Evolutionary conservation across 2,797 vertebrate species (phyloP), one percentile per base, ranked within the genome.

Genomic region (Enteromius trimaculatus): DNA sequence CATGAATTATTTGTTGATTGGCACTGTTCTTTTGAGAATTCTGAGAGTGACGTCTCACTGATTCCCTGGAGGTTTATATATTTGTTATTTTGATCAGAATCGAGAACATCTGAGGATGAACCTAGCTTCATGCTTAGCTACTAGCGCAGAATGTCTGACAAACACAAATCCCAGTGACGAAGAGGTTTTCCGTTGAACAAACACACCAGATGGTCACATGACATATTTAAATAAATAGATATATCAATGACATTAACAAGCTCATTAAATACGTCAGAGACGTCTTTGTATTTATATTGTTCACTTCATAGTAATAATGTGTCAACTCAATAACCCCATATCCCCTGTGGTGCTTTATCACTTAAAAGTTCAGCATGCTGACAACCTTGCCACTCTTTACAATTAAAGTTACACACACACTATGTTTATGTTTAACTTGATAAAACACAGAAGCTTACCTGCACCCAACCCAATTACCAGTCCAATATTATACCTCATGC

Each of bases 381-480:
- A 60, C 49, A 76, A 42, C 47, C 42, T 65, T 39, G 23, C 21
- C 64, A 80, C 62, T 69, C 26, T 65, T 55, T 55, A 29, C 65
- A 72, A 71, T 84, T 85, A 85, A 84, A 84, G 44, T 39, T n/a
- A 69, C 21, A 60, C 81, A 64, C 53, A 49, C 80, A 88, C 79
- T 72, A 82, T 62, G 76, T 84, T 84, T 84, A 80, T 77, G 76
- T 80, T 74, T 86, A 84, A 87, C 85, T 86, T 49, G 77, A 82
- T 77, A 79, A 80, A 87, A 82, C 79, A 76, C 86, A 76, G 2
- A 70, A 62, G 39, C 53, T 62, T 29, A 26, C 81, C 75, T 78
- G 70, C 39, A 53, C 17, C 39, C 70, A 70, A 51, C 78, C 75
- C 70, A 79, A 68, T 74, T 70, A 82, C 34, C 29, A 17, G 39